Evolutionary conservation across 1,140 invertebrate genomes (phyloP).

Genomic region (Polyergus mexicanus): DNA sequence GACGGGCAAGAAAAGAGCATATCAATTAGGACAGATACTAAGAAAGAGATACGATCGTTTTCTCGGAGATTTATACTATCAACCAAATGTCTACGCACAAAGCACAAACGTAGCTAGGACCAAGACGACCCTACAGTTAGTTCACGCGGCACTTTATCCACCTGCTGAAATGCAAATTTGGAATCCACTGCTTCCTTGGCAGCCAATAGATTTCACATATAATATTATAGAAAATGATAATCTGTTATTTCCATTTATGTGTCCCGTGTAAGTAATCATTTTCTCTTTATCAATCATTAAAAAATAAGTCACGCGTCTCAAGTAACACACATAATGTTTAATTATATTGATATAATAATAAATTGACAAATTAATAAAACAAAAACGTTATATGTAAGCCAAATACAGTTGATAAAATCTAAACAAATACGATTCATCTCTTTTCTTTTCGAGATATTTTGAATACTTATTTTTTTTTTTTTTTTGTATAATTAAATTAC

Average conservation of each 20-base stretch:
- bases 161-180: constrained; percentile 84
- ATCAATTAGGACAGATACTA: constrained; percentile 81
- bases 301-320: background rate
- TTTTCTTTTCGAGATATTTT: no score
- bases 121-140: constrained; percentile 87
- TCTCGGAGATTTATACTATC: constrained; percentile 83
- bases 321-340: background rate
- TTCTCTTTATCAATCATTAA: background rate
- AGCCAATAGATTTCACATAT: constrained; percentile 87
- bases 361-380: background rate
- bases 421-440: background rate
- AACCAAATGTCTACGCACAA: constrained; percentile 81
- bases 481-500: no score
- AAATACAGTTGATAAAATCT: background rate
- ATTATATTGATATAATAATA: background rate
- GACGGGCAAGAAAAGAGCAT: constrained; percentile 85
- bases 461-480: no score
- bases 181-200: constrained; percentile 86
- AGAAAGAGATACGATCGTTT: constrained; percentile 82
- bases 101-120: constrained; percentile 86
- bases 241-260: background rate
- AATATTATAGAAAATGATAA: constrained; percentile 79
- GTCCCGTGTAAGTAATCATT: constrained; percentile 78
- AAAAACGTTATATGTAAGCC: background rate
- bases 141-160: constrained; percentile 86